Evolutionary conservation across 1,140 invertebrate genomes (phyloP).

Genomic region (Drosophila baimaii): DNA sequence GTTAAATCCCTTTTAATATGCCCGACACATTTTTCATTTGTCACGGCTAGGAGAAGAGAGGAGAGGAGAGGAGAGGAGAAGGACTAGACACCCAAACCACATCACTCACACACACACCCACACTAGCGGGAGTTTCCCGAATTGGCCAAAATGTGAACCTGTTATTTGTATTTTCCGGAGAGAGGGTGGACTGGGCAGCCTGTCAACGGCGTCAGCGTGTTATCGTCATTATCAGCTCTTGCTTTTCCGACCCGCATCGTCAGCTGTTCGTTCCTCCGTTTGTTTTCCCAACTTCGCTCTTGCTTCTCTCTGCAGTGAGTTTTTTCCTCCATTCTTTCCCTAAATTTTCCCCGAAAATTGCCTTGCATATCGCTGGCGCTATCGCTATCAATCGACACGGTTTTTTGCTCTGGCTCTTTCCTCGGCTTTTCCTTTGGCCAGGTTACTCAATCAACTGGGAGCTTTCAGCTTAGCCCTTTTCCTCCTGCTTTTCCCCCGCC

Average conservation of each 20-base stretch:
- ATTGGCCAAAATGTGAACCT: conserved; percentile 43
- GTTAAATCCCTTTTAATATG: conserved; percentile 77
- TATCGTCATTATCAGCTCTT: conserved; percentile 44
- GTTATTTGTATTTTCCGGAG: conserved; percentile 22
- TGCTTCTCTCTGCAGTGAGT: conserved; percentile 1
- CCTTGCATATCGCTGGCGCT: conserved; percentile 52
- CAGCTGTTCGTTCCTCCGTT: conserved; percentile 38
- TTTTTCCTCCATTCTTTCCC: conserved; percentile 4
- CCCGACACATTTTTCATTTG: conserved; percentile 80
- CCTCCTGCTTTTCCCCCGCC: conserved; percentile 8
- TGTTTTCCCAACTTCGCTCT: conserved; percentile 15
- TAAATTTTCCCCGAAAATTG: conserved; percentile 10
- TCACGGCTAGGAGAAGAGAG: conserved; percentile 42
- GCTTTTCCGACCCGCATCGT: conserved; percentile 40
- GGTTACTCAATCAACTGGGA: conserved; percentile 73
- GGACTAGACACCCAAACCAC: conserved; percentile 48
- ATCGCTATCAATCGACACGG: conserved; percentile 71
- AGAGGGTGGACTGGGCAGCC: conserved; percentile 6
- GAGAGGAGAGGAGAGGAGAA: background rate
- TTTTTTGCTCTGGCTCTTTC: conserved; percentile 4
- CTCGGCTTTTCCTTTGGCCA: conserved; percentile 36
- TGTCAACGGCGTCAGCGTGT: conserved; percentile 41
- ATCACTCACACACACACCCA: conserved; percentile 53
- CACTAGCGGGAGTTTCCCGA: background rate
- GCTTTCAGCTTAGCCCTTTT: conserved; percentile 35